Evolutionary conservation across 2,113 vertebrate species (phyloP), one percentile per base, ranked within the genome.

Genomic region (Daphoenositta chrysoptera): DNA sequence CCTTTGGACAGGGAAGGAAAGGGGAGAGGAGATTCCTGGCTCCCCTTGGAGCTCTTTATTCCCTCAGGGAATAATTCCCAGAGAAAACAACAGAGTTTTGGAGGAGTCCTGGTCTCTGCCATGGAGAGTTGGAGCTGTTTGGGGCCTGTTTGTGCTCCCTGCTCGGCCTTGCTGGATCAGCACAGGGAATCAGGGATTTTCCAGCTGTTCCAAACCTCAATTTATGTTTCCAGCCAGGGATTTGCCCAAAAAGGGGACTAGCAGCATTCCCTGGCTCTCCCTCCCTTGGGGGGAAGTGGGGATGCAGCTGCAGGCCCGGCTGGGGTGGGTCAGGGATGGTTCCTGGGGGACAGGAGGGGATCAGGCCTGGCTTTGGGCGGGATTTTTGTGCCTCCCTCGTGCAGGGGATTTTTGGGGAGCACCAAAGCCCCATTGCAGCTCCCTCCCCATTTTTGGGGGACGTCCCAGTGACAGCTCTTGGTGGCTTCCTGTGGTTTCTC

Each of bases 401-500:
- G 1, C 56, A 3, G 54, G 1, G 30, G 42, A 0, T 20, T 3
- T 22, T 0, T 4, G 37, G 53, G 10, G 30, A 58, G 70, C 44
- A 4, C 21, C 8, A 1, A 19, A 42, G 15, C 22, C 0, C 4
- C 7, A 0, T 10, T 7, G 3, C 35, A 18, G 54, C 54, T 31
- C 47, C 42, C 9, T 11, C 22, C 80, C 6, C 26, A 1, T 2
- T 0, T 8, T 3, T 22, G 30, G 44, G 44, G 22, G 8, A 19
- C 12, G 16, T n/a, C 28, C 10, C 37, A 24, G 37, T 4, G 48
- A 2, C 33, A 6, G 27, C 28, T 51, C 15, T 23, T 40, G n/a
- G 15, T 35, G 0, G 5, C 53, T 97, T 97, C 97, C 96, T 96
- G 97, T 96, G 89, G 81, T 90, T 94, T 96, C 50, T 37, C 31